These are phyloP conservation scores for Bungarus multicinctus DNA, from an alignment of 2,113 vertebrate species.

Conservation along the genomic window DNA sequence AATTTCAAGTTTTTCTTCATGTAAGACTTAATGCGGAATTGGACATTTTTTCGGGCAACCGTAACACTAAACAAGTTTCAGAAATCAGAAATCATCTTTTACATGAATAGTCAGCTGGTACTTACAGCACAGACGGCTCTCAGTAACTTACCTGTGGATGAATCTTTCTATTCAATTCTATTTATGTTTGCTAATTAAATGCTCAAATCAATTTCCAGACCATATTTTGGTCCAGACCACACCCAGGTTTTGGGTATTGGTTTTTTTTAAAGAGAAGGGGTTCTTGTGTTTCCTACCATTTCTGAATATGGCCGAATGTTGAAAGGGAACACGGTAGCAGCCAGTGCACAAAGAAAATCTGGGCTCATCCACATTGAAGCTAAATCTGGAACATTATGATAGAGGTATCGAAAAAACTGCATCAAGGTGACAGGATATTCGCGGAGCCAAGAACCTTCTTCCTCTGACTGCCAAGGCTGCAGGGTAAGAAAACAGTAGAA, in stretches of 20 bases:
- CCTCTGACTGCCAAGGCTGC: constrained; percentile 98
- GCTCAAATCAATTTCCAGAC: neutral
- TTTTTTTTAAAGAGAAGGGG: neutral
- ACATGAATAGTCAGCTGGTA: neutral
- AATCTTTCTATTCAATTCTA: neutral
- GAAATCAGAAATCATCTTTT: neutral
- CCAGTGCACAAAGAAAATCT: constrained; percentile 91
- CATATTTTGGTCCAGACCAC: neutral
- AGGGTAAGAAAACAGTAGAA: constrained; percentile 18
- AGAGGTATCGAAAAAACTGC: constrained; percentile 98
- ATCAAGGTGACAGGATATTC: constrained; percentile 97
- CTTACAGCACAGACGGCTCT: neutral
- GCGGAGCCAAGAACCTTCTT: constrained; percentile 96
- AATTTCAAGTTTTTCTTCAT: neutral
- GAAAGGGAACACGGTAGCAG: constrained; percentile 93
- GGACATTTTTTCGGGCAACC: neutral
- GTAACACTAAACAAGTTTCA: neutral
- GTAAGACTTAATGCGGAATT: neutral
- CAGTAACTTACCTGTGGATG: neutral
- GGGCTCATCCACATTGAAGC: constrained; percentile 93
- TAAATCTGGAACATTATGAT: constrained; percentile 94
- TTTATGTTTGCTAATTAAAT: neutral
- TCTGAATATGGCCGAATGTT: constrained; percentile 97
- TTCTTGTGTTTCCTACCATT: constrained; percentile 77
- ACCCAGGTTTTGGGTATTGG: neutral